Evolutionary conservation across 2,888 invertebrate genomes (phyloP), one percentile per base, ranked within the genome.

Genomic region (Ptilodon capucinus): DNA sequence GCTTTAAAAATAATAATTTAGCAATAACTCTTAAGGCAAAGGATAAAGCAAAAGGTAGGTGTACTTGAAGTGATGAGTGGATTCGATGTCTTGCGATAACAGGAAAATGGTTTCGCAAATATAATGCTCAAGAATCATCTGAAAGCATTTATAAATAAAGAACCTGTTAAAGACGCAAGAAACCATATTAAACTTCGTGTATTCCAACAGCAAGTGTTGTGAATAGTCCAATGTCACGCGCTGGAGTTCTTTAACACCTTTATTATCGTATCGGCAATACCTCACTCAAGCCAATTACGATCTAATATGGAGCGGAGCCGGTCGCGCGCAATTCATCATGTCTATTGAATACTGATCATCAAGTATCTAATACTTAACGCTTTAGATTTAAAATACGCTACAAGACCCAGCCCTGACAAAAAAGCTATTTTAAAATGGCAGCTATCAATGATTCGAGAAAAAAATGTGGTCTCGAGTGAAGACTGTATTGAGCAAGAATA

Each of bases 161-260:
- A n/a, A n/a, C n/a, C n/a, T n/a, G n/a, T n/a, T n/a, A 40, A 32
- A 34, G 30, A 51, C 28, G 19, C 18, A 18, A 30, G 56, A 66
- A 63, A 42, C 67, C 63, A 40, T 51, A 59, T 36, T 30, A 58
- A 44, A 40, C 39, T n/a, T n/a, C n/a, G 45, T 46, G 44, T 40
- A 62, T 46, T 49, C 47, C 44, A 46, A 57, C 32, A 13, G 32
- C 32, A 14, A n/a, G 32, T 34, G 54, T 61, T 46, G 57, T 54
- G 51, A 51, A 46, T 53, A 48, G 41, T 46, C 48, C 67, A 70
- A 70, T 62, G 64, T 62, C 64, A 64, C 48, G 46, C 40, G 42
- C 14, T 3, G 8, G 52, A 62, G 75, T 71, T 71, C 70, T 65
- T 71, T 70, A 64, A 67, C 61, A 45, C 60, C 64, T 55, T 36